Percentiles rank a stretch among this genome's conserved stretches.
phyloP scores from a whole-genome alignment of 1,140 invertebrate genomes.

The Listronotus bonariensis region DNA sequence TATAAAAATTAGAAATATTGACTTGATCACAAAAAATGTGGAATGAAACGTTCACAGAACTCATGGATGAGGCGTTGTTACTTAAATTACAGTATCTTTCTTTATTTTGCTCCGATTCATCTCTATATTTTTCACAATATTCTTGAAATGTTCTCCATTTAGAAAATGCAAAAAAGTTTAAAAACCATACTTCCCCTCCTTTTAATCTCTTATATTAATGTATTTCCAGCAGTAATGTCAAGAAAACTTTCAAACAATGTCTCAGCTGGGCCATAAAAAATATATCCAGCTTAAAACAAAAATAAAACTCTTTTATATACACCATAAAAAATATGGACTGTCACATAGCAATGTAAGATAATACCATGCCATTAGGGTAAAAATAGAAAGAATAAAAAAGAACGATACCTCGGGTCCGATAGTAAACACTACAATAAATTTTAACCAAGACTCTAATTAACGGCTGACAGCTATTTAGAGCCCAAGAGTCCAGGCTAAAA shows the following conservation, averaged over 20 bases:
- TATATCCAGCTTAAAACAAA: constrained; percentile 22
- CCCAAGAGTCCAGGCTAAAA: constrained; percentile 17
- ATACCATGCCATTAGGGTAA: constrained; percentile 30
- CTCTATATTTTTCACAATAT: too few relatives aligned
- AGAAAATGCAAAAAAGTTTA: too few relatives aligned
- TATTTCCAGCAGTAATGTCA: too few relatives aligned
- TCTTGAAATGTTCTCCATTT: too few relatives aligned
- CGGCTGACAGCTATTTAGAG: constrained; percentile 22
- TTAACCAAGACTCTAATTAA: constrained; percentile 27
- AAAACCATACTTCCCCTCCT: too few relatives aligned
- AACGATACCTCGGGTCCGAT: constrained; percentile 11
- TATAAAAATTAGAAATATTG: too few relatives aligned
- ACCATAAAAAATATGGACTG: constrained; percentile 37
- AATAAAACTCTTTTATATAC: not conserved
- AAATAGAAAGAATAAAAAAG: constrained; percentile 21
- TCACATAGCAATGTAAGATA: constrained; percentile 39
- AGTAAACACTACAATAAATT: constrained; percentile 37
- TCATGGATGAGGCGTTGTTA: too few relatives aligned
- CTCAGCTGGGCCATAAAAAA: constrained; percentile 24
- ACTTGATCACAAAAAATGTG: too few relatives aligned
- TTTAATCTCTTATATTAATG: too few relatives aligned
- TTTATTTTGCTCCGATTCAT: too few relatives aligned
- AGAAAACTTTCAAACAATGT: not conserved
- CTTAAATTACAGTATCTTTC: too few relatives aligned
- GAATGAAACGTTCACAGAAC: too few relatives aligned